phyloP scores from a whole-genome alignment of 2,797 vertebrate species.

The Basileuterus tristriatus region DNA sequence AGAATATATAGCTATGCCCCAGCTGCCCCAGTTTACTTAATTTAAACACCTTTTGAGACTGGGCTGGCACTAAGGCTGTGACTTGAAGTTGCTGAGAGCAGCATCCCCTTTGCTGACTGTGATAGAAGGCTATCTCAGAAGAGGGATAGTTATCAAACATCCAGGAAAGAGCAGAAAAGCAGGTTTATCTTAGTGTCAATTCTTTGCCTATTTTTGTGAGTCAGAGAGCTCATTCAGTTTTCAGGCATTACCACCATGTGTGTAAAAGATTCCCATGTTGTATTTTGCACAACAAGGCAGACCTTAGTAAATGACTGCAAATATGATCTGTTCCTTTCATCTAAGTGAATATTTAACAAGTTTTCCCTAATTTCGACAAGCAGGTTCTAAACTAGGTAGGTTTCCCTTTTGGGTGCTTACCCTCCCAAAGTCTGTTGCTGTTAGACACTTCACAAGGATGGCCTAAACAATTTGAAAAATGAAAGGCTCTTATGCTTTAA shows the following conservation, averaged over 20 bases:
- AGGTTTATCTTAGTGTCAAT: not conserved
- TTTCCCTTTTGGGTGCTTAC: not conserved
- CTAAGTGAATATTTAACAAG: not conserved
- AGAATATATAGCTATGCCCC: not conserved
- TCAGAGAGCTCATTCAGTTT: not conserved
- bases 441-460: not conserved
- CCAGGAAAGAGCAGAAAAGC: not conserved
- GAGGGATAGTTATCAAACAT: not conserved
- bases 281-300: not conserved
- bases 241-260: not conserved
- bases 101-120: not conserved
- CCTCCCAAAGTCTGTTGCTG: not conserved
- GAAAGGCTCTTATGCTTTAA: not conserved
- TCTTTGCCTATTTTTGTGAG: not conserved
- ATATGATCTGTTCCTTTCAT: not conserved
- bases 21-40: not conserved
- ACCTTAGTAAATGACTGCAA: not conserved
- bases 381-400: not conserved
- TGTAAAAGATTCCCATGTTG: not conserved
- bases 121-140: not conserved
- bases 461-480: not conserved
- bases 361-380: not conserved
- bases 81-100: not conserved
- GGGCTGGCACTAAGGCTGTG: not conserved
- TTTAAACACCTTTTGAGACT: not conserved